Evolutionary conservation across 2,888 invertebrate genomes (phyloP), one percentile per base, ranked within the genome.

Genomic region (Ornithoptera priamus): DNA sequence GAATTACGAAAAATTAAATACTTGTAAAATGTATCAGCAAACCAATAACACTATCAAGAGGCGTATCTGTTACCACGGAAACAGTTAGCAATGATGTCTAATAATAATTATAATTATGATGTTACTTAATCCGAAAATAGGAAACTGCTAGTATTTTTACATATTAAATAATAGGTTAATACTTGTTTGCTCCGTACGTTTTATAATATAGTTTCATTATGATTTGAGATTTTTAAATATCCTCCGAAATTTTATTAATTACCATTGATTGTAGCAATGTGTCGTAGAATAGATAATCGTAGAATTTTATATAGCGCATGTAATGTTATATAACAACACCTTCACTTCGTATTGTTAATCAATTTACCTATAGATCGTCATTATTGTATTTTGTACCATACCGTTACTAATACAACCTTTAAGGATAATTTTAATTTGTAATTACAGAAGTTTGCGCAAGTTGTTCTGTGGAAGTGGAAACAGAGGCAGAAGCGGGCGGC

Each of bases 391-490:
- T 15, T 17, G 18, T 50, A 50, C 39, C 39, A 39, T 39, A 39
- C 39, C 8, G 39, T 39, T 10, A 39, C 39, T 50, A 18, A 15
- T 50, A 17, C 17, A 17, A 50, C 17, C 17, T 50, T 50, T 50
- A 50, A 18, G 17, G 15, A 15, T 50, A 12, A 50, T 50, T 17
- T 50, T 18, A 50, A 50, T 15, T 50, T 30, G 56, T 62, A 42
- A 67, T 65, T 86, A 72, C 91, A 92, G 91, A 92, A 76, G 87
- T 89, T 73, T 90, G 92, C 82, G 88, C 85, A 78, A 92, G 82
- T 80, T 89, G 90, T 77, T 91, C 92, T 30, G 90, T 90, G 75
- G 92, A 91, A 75, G 92, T 84, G 81, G 93, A 84, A 85, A 91
- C 85, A 77, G 93, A 90, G 75, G 85, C 82, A 62, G 87, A 85